Conservation (phyloP, 2,113 vertebrate species). For the Polyodon spathula region DNA sequence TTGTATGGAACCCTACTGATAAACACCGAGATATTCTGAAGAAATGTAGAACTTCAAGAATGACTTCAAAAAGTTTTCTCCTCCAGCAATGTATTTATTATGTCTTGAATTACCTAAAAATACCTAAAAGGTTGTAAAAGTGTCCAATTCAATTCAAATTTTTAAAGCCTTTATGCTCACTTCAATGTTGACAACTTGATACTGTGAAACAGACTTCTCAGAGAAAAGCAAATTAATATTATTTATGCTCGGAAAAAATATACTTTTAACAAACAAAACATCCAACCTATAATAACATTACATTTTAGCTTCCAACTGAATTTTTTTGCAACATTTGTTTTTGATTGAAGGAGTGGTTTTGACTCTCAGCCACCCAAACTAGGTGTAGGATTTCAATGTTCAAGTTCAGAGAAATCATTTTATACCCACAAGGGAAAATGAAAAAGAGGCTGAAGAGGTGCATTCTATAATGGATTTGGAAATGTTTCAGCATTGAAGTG, state of each 20-base stretch:
- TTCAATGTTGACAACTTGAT: conserved; percentile 19
- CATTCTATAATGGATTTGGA: conserved; percentile 32
- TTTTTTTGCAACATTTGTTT: conserved; percentile 68
- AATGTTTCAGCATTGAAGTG: conserved; percentile 35
- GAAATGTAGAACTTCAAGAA: too few relatives aligned
- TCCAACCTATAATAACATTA: conserved; percentile 48
- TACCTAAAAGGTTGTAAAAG: conserved; percentile 23
- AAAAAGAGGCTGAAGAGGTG: conserved; percentile 28
- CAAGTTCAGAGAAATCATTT: conserved; percentile 40
- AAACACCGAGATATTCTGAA: too few relatives aligned
- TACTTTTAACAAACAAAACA: conserved; percentile 39
- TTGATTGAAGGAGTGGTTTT: conserved; percentile 55
- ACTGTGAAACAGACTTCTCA: conserved; percentile 37
- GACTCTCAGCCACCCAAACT: conserved; percentile 48
- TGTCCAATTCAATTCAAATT: conserved; percentile 15
- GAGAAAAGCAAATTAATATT: conserved; percentile 28
- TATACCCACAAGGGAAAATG: conserved; percentile 32
- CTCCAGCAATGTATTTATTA: too few relatives aligned
- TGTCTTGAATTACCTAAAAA: conserved; percentile 21
- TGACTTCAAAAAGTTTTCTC: too few relatives aligned
- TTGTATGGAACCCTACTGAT: too few relatives aligned
- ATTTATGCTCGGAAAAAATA: conserved; percentile 20
- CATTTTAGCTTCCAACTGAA: conserved; percentile 43
- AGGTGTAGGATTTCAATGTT: conserved; percentile 47
- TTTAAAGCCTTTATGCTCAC: conserved; percentile 1